phyloP scores from a whole-genome alignment of 1,140 invertebrate species.

The Euschistus heros region DNA sequence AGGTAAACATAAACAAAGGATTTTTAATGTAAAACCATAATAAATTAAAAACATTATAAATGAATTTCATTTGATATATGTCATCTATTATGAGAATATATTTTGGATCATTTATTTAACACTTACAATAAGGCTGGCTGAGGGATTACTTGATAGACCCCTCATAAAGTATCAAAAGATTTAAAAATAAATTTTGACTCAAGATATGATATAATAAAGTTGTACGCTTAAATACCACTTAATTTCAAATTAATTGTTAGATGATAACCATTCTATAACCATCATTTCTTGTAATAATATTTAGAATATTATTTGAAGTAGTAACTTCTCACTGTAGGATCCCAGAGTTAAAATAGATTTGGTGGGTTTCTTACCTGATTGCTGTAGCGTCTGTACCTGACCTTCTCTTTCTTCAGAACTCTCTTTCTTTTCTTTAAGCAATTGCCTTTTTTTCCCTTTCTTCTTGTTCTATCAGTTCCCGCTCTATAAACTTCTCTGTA shows the following conservation, averaged over 20 bases:
- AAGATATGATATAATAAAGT: background rate
- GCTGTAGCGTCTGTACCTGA: background rate
- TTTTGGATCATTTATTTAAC: no score
- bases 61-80: no score
- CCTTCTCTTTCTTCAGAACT: background rate
- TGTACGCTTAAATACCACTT: background rate
- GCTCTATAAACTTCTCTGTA: constrained; percentile 26
- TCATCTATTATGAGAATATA: no score
- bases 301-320: constrained; percentile 2
- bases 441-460: constrained; percentile 21
- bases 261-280: background rate
- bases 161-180: no score
- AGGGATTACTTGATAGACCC: no score
- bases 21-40: no score
- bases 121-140: no score
- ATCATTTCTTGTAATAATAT: constrained; percentile 5
- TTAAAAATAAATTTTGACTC: background rate
- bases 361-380: background rate
- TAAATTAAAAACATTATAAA: no score
- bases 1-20: no score
- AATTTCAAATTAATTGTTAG: background rate
- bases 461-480: constrained; percentile 25
- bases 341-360: background rate
- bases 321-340: background rate
- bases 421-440: constrained; percentile 1